Base-by-base conservation (phyloP, 2,797 vertebrate genomes). In the Selene dorsalis region DNA sequence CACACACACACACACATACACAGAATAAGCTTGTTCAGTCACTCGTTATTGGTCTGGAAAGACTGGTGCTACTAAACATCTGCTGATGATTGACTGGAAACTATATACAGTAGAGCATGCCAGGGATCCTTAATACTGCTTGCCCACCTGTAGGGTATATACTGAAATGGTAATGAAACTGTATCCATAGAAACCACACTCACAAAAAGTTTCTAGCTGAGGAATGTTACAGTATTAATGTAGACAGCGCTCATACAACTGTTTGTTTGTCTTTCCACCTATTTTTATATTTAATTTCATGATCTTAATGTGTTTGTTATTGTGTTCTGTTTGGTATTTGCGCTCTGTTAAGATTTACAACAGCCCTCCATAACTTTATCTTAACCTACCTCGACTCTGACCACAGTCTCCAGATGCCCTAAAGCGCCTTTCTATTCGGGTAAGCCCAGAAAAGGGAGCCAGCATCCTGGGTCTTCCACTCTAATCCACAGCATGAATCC, bases 401-500 rank as follows among this genome's bases (percentile, higher is more conserved):
- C 74, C 72, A 69, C 38, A n/a, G 61, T 68, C 74, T 68, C 45
- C 35, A 73, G 64, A 85, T 47, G 14, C 67, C 90, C 82, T 67
- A 50, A 66, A 88, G 89, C 79, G 61, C 52, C 48, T 82, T 77
- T 89, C 66, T 80, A 32, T 86, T 79, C 13, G 3, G 65, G 75
- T 89, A 87, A 89, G 61, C 84, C 82, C 73, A 22, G 6, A 28
- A 80, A 87, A 77, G 60, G 75, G 68, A 87, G 73, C 47, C 67
- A 38, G 59, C 67, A 87, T 89, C 77, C 71, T 32, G 26, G 57
- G 63, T 82, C 83, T 83, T 90, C 85, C 58, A 64, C 64, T 69
- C 69, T 93, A 86, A 92, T 90, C 89, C 85, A n/a, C 75, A 79
- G 82, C 73, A 72, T 62, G 86, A 87, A 91, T 90, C 90, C 81